phyloP scores from a whole-genome alignment of 2,888 invertebrate species.

The Dryocosmus kuriphilus region DNA sequence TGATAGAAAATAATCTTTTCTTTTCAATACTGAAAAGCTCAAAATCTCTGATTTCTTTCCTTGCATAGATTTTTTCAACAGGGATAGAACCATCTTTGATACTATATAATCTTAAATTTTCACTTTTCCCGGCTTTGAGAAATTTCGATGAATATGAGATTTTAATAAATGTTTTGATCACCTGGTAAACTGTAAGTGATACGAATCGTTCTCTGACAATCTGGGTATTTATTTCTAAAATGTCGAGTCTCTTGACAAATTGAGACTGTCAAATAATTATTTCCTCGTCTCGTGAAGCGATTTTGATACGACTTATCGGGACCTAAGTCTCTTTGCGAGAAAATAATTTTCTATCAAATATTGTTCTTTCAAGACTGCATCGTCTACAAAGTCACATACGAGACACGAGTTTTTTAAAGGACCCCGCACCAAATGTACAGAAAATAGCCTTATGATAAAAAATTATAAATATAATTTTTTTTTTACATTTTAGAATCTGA shows the following conservation, averaged over 20 bases:
- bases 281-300: constrained; percentile 28
- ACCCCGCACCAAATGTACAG: too few species aligned
- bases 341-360: constrained; percentile 24
- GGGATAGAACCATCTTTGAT: background rate
- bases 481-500: too few species aligned
- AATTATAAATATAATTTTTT: too few species aligned
- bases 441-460: too few species aligned
- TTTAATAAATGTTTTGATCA: background rate
- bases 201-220: constrained; percentile 20
- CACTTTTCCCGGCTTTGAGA: background rate
- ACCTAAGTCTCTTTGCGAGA: constrained; percentile 27
- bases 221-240: constrained; percentile 21
- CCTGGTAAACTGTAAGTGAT: background rate
- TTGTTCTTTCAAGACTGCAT: constrained; percentile 17
- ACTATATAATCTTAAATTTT: background rate
- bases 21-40: background rate
- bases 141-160: background rate
- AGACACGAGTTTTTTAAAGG: background rate
- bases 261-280: constrained; percentile 31
- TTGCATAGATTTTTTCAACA: background rate
- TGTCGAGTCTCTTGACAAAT: constrained; percentile 8
- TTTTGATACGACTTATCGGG: constrained; percentile 25
- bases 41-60: background rate
- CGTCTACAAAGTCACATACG: constrained; percentile 11
- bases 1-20: background rate